A percentile compares a stretch with the other conserved stretches of the same genome.
Conservation (phyloP, 2,888 invertebrate species). For the Xanthia togata region DNA sequence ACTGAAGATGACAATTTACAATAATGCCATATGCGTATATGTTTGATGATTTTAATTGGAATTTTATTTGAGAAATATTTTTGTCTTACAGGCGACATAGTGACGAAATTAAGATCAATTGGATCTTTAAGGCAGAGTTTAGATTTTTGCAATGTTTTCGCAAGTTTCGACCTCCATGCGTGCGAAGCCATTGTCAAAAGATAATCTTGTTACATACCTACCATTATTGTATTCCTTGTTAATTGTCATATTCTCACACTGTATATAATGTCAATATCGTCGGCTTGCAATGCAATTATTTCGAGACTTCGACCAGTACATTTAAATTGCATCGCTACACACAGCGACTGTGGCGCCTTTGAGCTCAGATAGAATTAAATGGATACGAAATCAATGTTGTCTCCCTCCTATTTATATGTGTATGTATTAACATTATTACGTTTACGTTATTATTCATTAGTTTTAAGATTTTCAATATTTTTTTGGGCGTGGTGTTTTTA, state of each 20-base stretch:
- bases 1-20: slow-evolving; percentile 23
- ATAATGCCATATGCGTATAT: neutral
- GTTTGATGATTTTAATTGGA: neutral
- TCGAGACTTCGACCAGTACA: slow-evolving; percentile 37
- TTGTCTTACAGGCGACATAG: neutral
- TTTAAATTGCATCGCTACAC: slow-evolving; percentile 54
- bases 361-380: slow-evolving; percentile 31
- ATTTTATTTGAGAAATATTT: neutral
- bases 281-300: slow-evolving; percentile 51
- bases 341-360: slow-evolving; percentile 30
- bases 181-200: neutral
- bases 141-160: too few relatives aligned
- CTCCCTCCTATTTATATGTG: neutral
- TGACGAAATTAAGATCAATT: neutral
- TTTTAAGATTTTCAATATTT: neutral
- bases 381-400: slow-evolving; percentile 1
- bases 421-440: too few relatives aligned
- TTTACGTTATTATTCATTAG: too few relatives aligned
- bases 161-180: neutral
- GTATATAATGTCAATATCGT: slow-evolving; percentile 36
- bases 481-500: neutral
- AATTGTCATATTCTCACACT: slow-evolving; percentile 31
- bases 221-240: slow-evolving; percentile 11
- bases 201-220: neutral
- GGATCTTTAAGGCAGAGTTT: too few relatives aligned